These are phyloP conservation scores for Trissonchulus latispiculum DNA, from an alignment of 2,888 invertebrate genomes.

Conservation along the genomic window DNA sequence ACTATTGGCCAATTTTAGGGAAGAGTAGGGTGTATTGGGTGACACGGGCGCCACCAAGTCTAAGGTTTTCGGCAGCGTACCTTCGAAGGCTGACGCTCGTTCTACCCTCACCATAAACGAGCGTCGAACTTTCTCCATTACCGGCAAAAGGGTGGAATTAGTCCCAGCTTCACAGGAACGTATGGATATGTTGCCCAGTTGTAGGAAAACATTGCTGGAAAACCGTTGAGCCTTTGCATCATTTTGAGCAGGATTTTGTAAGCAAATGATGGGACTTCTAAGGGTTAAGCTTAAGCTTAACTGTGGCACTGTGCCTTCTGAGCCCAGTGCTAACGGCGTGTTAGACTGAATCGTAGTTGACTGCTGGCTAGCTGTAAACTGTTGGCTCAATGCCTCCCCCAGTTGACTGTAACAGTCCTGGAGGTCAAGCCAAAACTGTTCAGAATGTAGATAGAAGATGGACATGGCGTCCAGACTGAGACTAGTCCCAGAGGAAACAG, in stretches of 20 bases:
- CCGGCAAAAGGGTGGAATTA: too few species aligned
- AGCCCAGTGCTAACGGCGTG: too few species aligned
- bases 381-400: too few species aligned
- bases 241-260: neutral
- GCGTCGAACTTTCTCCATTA: too few species aligned
- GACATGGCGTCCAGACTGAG: neutral
- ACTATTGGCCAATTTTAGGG: neutral
- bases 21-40: neutral
- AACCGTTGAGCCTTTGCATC: too few species aligned
- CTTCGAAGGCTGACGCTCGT: neutral
- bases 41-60: neutral
- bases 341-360: neutral
- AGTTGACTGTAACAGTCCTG: neutral
- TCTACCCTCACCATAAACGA: neutral
- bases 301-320: too few species aligned
- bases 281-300: neutral
- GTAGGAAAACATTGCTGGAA: neutral
- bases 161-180: neutral
- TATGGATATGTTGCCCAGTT: neutral
- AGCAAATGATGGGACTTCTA: neutral
- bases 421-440: neutral
- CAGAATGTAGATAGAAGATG: neutral
- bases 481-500: neutral
- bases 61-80: neutral
- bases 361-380: neutral